Evolutionary conservation across 2,888 invertebrate species (phyloP).

Genomic region (Luperina testacea): DNA sequence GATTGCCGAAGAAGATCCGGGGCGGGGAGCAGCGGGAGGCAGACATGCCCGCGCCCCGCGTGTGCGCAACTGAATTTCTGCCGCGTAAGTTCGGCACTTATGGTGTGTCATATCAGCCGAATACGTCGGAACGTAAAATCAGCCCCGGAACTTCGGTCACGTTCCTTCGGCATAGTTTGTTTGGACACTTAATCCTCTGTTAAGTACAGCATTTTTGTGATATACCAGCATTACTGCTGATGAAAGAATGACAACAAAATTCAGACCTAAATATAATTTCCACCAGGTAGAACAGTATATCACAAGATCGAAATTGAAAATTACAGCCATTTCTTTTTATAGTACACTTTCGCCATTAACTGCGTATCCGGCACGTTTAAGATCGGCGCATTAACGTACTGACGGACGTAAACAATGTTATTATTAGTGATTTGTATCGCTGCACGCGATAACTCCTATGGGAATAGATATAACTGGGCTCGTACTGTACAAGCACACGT

Average conservation of each 20-base stretch:
- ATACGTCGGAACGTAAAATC: too few relatives aligned
- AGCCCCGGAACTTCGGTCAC: too few relatives aligned
- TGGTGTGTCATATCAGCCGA: too few relatives aligned
- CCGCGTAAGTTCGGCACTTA: too few relatives aligned
- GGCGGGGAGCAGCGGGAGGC: too few relatives aligned
- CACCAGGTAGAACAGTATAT: slow-evolving; percentile 14
- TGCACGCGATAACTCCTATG: slow-evolving; percentile 65
- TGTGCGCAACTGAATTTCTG: too few relatives aligned
- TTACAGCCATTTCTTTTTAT: slow-evolving; percentile 51
- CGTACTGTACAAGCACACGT: slow-evolving; percentile 71
- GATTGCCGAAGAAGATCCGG: too few relatives aligned
- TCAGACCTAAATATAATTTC: not conserved
- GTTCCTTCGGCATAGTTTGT: too few relatives aligned
- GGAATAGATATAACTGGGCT: slow-evolving; percentile 69
- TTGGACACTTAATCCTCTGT: too few relatives aligned
- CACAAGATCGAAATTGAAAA: slow-evolving; percentile 30
- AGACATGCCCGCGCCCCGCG: too few relatives aligned
- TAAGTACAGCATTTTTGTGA: not conserved
- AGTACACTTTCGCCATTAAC: slow-evolving; percentile 56
- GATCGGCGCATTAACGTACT: slow-evolving; percentile 64
- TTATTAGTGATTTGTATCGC: slow-evolving; percentile 68
- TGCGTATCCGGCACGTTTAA: slow-evolving; percentile 62
- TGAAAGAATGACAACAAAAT: not conserved
- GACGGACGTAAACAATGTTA: slow-evolving; percentile 67
- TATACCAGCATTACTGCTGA: not conserved